Evolutionary conservation across 2,113 vertebrate genomes (phyloP).

Genomic region (Emydocephalus ijimae): DNA sequence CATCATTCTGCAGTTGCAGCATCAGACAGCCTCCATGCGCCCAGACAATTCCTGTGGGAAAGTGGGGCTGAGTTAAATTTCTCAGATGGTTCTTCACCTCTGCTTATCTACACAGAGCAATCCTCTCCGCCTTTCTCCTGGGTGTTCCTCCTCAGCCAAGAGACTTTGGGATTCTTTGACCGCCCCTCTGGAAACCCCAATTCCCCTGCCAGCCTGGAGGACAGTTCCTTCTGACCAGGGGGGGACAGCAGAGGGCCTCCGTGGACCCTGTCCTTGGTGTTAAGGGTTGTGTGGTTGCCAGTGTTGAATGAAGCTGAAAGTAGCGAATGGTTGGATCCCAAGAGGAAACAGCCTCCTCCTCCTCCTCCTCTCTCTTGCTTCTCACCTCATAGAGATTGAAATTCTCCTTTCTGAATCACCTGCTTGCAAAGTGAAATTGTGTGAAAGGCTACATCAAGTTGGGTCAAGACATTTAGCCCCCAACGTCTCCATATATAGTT

Average conservation of each 20-base stretch:
- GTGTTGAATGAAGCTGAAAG: background rate
- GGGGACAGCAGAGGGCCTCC: background rate
- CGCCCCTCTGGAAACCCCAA: background rate
- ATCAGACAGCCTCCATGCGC: background rate
- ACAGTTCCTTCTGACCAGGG: background rate
- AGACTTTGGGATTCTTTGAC: background rate
- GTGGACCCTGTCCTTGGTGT: background rate
- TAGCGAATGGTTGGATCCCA: background rate
- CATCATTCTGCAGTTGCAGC: background rate
- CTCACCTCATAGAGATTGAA: background rate
- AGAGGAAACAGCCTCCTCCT: background rate
- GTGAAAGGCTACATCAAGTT: background rate
- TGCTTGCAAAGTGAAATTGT: background rate
- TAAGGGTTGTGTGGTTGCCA: background rate
- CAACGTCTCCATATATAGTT: background rate
- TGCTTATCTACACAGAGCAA: background rate
- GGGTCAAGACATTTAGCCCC: background rate
- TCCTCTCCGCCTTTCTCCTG: background rate
- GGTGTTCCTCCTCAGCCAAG: background rate
- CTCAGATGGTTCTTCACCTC: background rate
- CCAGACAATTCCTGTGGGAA: background rate
- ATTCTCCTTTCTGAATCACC: background rate
- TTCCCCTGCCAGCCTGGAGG: background rate
- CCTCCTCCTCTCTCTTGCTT: background rate
- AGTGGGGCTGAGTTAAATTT: background rate